These are phyloP conservation scores for Tenthredo amoena DNA, from an alignment of 2,888 invertebrate genomes.

Conservation along the genomic window DNA sequence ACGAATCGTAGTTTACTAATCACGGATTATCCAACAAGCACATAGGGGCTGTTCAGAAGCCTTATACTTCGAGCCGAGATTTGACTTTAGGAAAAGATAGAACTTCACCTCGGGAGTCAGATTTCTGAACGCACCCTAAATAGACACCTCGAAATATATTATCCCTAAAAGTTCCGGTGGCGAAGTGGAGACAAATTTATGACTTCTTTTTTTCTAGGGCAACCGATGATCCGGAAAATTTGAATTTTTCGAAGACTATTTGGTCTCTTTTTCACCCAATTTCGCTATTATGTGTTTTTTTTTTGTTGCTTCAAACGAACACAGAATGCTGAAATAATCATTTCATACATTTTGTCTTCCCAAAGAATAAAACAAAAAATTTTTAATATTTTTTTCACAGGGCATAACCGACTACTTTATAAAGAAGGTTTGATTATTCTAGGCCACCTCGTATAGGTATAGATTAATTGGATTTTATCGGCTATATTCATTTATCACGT, in stretches of 20 bases:
- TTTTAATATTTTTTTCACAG: neutral
- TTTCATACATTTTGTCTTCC: neutral
- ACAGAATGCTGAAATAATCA: too few relatives aligned
- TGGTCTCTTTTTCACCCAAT: neutral
- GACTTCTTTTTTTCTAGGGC: neutral
- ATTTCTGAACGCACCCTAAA: neutral
- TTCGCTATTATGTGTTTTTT: neutral
- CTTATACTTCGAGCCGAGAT: neutral
- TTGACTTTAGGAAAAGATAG: neutral
- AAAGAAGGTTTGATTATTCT: neutral
- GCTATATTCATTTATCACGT: constrained; percentile 34
- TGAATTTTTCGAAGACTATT: neutral
- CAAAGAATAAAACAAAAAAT: neutral
- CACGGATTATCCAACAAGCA: neutral
- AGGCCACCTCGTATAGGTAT: neutral
- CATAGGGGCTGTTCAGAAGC: neutral
- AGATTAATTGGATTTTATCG: constrained; percentile 21
- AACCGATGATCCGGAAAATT: neutral
- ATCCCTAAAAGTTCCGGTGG: neutral
- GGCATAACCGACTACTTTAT: neutral
- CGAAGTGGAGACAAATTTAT: neutral
- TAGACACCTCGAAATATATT: neutral
- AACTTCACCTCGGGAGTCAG: neutral
- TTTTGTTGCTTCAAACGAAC: too few relatives aligned
- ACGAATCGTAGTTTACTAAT: neutral